Base-by-base conservation (phyloP, 2,113 vertebrate genomes). In the Platysteira castanea region DNA sequence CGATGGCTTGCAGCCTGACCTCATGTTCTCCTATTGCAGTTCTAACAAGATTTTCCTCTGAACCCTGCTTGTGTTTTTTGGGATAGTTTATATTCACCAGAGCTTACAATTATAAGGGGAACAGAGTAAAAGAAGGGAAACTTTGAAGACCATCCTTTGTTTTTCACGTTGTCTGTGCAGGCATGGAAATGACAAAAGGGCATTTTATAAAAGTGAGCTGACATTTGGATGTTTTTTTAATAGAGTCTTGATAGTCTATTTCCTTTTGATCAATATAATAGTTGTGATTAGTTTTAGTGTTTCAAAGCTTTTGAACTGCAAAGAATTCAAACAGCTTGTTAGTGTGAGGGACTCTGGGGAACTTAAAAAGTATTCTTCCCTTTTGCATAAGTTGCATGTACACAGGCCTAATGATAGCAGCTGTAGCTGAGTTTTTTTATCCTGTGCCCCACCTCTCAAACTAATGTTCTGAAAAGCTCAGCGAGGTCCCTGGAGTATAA, bases 261-360 rank as follows among this genome's bases (percentile, higher is more conserved):
- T 92, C 79, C 86, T 93, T 96, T 93, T 95, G 92, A 96, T 95
- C 96, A 94, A 46, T 86, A 54, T 92, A 97, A 92, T 94, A 88
- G 76, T 94, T 86, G 52, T 94, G 95, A 96, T 97, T 96, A 94
- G 75, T 95, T 95, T 90, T 90, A 96, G 59, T 95, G 80, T 92
- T 84, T 71, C 68, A 35, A 56, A 93, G 92, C 95, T 95, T 95
- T 95, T 96, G 92, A 97, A 89, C 92, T 92, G 76, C 60, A 60
- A 80, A 84, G 88, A 53, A 96, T 84, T 96, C 93, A 82, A 96
- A 77, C 60, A 92, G 69, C 95, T 94, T 89, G 85, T 95, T 93
- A 46, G 61, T 92, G 80, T 31, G 56, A 78, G 64, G 53, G 64
- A n/a, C 92, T 95, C 92, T 69, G 79, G 85, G 79, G 88, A 79